Base-by-base conservation (phyloP, 2,113 vertebrate genomes). In the Mastomys natalensis region DNA sequence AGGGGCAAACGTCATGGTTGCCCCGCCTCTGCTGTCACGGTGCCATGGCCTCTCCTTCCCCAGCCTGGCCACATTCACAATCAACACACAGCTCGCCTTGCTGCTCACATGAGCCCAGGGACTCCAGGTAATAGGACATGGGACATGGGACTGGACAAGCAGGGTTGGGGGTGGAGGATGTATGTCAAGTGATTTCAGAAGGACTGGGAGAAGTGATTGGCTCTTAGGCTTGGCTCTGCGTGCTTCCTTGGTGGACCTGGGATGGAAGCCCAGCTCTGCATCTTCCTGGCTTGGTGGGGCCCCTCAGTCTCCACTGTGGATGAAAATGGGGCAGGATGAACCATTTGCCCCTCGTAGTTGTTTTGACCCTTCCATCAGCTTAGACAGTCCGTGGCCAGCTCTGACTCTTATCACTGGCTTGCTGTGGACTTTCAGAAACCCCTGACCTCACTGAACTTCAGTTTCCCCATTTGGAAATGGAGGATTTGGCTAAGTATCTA, bases 101-200 rank as follows among this genome's bases (percentile, higher is more conserved):
- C 85, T 82, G 82, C 22, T n/a, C 76, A 72, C 92, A 43, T 19
- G 70, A 73, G 78, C 43, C 77, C 29, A 37, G 1, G 22, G 87
- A 94, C 48, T 77, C 22, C 96, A 98, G 97, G 97, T 98, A 95
- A 93, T 34, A 84, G 87, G 85, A 24, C 22, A 1, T 2, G 90
- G 87, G 85, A 22, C 29, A 1, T 5, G 29, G 48, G 72, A 48
- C 9, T 15, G 70, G 48, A 12, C 66, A 40, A 29, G 34, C 1
- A 6, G 34, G 29, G 17, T 26, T 15, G 31, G n/a, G 29, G 0
- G 70, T 53, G 9, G 31, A 15, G 29, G 45, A 10, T 1, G 76
- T 53, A 37, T 0, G 12, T 37, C 31, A 45, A 29, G 31, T 45
- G 4, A 29, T 26, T 60, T 73, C 19, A 74, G 12, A 31, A 66